A percentile compares a stretch with the other conserved stretches of the same genome.
Evolutionary conservation across 2,113 vertebrate genomes (phyloP).

Genomic region (Chlamydotis undulata): DNA sequence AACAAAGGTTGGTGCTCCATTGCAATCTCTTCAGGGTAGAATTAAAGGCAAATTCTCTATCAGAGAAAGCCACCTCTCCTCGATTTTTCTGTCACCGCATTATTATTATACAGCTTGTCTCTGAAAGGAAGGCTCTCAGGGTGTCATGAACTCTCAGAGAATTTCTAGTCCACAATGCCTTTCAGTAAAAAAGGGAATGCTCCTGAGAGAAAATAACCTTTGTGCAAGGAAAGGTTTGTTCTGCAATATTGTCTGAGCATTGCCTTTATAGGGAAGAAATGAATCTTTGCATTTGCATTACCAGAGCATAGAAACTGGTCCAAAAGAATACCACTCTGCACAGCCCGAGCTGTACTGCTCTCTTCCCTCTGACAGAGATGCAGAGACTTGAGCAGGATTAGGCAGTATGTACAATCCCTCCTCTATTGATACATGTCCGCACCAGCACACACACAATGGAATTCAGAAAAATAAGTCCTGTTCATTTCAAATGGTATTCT

Average conservation of each 20-base stretch:
- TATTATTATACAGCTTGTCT: slow-evolving; percentile 67
- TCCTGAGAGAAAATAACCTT: slow-evolving; percentile 71
- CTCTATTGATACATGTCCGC: background rate
- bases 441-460: background rate
- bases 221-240: slow-evolving; percentile 52
- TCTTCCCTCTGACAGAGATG: background rate
- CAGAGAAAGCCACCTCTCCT: slow-evolving; percentile 51
- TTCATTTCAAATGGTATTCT: background rate
- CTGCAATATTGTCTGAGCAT: slow-evolving; percentile 47
- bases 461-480: background rate
- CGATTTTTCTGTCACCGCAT: slow-evolving; percentile 58
- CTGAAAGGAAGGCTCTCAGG: slow-evolving; percentile 63
- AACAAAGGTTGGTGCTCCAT: slow-evolving; percentile 69
- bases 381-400: background rate
- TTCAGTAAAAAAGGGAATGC: slow-evolving; percentile 62
- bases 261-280: slow-evolving; percentile 19
- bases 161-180: slow-evolving; percentile 55
- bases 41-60: slow-evolving; percentile 64
- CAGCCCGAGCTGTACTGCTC: background rate
- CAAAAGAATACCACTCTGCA: background rate
- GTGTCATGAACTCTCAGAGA: slow-evolving; percentile 60
- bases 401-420: background rate
- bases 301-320: background rate
- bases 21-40: slow-evolving; percentile 65
- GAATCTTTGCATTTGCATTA: slow-evolving; percentile 9